These are phyloP conservation scores for Hipposideros armiger DNA, from an alignment of 2,113 vertebrate species.

Conservation along the genomic window DNA sequence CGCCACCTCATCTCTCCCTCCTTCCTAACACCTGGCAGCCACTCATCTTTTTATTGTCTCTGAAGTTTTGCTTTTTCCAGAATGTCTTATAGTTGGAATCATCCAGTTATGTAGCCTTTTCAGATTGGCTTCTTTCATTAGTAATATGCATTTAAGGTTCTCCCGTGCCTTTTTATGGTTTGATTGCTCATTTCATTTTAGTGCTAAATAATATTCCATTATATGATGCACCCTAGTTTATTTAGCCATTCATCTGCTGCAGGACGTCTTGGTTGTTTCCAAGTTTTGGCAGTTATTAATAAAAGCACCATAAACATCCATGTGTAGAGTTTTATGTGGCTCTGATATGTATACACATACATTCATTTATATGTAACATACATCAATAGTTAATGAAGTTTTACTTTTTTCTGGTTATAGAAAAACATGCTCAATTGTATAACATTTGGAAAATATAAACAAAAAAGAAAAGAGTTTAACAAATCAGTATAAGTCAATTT, in stretches of 20 bases:
- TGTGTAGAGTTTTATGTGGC: neutral
- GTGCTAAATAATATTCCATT: neutral
- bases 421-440: neutral
- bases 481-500: neutral
- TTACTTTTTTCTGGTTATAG: neutral
- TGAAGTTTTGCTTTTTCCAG: neutral
- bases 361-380: neutral
- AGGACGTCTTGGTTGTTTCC: neutral
- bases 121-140: neutral
- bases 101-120: neutral
- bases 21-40: too few relatives aligned
- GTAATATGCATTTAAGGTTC: neutral
- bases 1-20: neutral
- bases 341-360: neutral
- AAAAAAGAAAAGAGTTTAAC: conserved; percentile 19
- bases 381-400: neutral
- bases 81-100: neutral
- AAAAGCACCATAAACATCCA: neutral
- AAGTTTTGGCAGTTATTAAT: neutral
- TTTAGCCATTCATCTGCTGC: neutral
- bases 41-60: neutral
- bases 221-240: too few relatives aligned
- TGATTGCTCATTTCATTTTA: neutral
- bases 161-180: neutral
- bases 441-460: conserved; percentile 59